A percentile compares a stretch with the other conserved stretches of the same genome.
These are phyloP conservation scores for Aselliscus stoliczkanus DNA, from an alignment of 2,797 vertebrate genomes.

Conservation along the genomic window DNA sequence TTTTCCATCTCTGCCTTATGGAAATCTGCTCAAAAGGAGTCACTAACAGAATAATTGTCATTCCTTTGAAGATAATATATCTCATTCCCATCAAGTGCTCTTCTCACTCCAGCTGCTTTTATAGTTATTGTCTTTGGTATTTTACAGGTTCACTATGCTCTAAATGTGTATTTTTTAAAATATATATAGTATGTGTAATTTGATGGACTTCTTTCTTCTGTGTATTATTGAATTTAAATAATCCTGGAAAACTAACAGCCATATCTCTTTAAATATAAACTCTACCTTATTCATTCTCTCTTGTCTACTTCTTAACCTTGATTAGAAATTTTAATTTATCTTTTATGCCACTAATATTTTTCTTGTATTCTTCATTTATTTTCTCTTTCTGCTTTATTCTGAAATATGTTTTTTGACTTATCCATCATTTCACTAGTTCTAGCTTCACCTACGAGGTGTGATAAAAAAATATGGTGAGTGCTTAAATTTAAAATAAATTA, in stretches of 20 bases:
- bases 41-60: background rate
- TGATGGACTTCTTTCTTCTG: background rate
- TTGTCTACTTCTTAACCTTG: background rate
- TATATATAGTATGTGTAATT: background rate
- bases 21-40: background rate
- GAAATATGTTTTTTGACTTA: background rate
- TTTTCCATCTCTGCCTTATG: background rate
- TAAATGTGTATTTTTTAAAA: background rate
- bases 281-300: background rate
- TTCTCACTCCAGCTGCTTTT: background rate
- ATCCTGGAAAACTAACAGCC: background rate
- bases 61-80: background rate
- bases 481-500: background rate
- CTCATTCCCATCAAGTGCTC: background rate
- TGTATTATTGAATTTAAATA: background rate
- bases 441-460: background rate
- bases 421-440: background rate
- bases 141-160: background rate
- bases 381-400: background rate
- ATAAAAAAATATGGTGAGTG: too few relatives aligned
- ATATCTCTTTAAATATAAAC: background rate
- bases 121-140: background rate
- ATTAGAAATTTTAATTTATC: background rate
- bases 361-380: background rate
- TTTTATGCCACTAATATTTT: background rate